These are phyloP conservation scores for Petaurus breviceps DNA, from an alignment of 2,113 vertebrate genomes.

Conservation along the genomic window DNA sequence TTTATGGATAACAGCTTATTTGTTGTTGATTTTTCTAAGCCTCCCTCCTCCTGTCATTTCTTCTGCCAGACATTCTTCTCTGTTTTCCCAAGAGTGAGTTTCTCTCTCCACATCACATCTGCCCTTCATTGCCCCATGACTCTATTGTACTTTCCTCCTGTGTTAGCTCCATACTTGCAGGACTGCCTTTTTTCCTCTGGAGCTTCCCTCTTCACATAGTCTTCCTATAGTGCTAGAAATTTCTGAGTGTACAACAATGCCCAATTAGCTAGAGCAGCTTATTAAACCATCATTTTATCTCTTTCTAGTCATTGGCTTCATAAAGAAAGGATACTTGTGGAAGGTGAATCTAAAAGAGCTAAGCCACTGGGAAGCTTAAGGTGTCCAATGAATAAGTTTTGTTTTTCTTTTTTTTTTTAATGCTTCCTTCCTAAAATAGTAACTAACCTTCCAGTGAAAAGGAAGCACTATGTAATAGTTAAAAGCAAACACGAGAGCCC, in stretches of 20 bases:
- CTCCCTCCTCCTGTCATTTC: background rate
- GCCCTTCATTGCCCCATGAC: background rate
- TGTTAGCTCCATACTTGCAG: background rate
- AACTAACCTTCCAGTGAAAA: background rate
- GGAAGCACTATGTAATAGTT: background rate
- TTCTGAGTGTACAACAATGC: background rate
- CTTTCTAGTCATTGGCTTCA: background rate
- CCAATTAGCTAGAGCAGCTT: background rate
- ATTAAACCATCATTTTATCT: conserved; percentile 29
- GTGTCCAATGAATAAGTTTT: conserved; percentile 15
- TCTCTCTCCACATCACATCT: background rate
- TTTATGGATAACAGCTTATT: background rate
- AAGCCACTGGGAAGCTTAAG: background rate
- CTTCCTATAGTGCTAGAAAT: background rate
- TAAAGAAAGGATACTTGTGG: background rate
- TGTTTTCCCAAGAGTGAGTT: background rate
- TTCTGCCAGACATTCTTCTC: background rate
- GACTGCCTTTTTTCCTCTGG: background rate
- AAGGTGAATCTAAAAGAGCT: background rate
- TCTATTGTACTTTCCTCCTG: background rate
- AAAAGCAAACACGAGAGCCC: background rate
- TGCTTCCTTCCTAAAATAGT: background rate
- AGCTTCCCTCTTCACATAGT: background rate
- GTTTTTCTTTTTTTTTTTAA: background rate
- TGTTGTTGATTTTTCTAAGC: background rate